Base-by-base conservation (phyloP, 2,797 vertebrate species). In the Fundulus diaphanus region DNA sequence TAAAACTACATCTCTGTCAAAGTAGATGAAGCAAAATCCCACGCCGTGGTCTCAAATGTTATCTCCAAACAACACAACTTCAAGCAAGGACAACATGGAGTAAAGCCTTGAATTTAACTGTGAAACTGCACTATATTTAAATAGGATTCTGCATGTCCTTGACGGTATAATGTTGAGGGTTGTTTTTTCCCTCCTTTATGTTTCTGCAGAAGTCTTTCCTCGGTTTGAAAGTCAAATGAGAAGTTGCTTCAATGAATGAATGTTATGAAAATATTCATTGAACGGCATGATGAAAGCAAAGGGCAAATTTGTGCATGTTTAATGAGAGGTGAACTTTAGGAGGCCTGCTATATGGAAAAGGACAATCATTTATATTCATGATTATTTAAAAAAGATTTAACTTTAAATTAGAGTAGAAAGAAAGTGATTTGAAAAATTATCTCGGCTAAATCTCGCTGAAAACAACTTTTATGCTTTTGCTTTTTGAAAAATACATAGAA, bases 171-270 rank as follows among this genome's bases (percentile, higher is more conserved):
- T 44, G 2, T 5, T 24, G 13, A 20, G 16, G 44, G 27, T 33
- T 67, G 42, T 46, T 46, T 40, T 37, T 49, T 29, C 51, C 48
- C 71, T 68, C 46, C 73, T 67, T n/a, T 69, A n/a, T 69, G 29
- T 66, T 37, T 70, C 20, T 57, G 4, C 24, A 13, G 24, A 40
- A 66, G 76, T 82, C 54, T 77, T 85, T 77, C 59, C 81, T 27
- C 37, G 42, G 57, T 72, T 44, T 81, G 76, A 86, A 90, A 86
- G 83, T 86, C 88, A 88, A 82, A 76, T 68, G 31, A 68, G 76
- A 83, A 74, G 35, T 63, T 72, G 74, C 24, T 67, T 67, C 61
- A 54, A 37, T 79, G 44, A 51, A 18, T 76, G 35, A 66, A 71
- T 78, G 68, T 66, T 29, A 70, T 72, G 71, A 51, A 72, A 68